Conservation (phyloP, 1,140 invertebrate species). For the Tetragnatha versicolor region DNA sequence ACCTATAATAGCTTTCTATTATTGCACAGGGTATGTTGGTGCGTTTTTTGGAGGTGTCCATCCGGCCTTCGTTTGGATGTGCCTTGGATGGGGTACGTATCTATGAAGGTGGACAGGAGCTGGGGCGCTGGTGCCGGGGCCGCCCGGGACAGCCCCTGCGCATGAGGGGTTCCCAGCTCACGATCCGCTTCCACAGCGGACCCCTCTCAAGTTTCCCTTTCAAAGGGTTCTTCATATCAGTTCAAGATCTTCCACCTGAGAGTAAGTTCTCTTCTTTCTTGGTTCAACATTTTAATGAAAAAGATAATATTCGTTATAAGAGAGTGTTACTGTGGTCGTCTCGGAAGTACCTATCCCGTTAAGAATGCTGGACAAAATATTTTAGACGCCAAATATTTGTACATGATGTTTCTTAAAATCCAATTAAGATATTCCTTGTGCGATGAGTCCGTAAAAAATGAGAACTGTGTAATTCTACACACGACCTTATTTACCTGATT, state of each 20-base stretch:
- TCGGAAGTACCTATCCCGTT: not conserved
- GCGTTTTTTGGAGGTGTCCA: conserved; percentile 6
- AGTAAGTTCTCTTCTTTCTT: not conserved
- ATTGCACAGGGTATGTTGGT: not conserved
- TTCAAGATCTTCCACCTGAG: conserved; percentile 10
- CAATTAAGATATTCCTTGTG: not conserved
- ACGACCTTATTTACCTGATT: too few relatives aligned
- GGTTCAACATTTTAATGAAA: not conserved
- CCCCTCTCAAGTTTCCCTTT: not conserved
- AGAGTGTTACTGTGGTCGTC: not conserved
- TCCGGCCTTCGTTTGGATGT: conserved; percentile 39
- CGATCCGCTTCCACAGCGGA: conserved; percentile 10
- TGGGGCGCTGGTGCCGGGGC: conserved; percentile 22
- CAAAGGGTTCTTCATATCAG: conserved; percentile 8
- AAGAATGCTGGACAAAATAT: not conserved
- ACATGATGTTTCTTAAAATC: not conserved
- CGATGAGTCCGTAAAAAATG: not conserved
- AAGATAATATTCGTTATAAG: not conserved
- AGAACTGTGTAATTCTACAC: too few relatives aligned
- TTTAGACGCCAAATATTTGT: not conserved
- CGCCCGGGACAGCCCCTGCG: not conserved
- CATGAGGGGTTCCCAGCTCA: conserved; percentile 2
- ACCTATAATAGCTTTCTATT: not conserved
- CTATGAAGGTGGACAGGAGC: conserved; percentile 23
- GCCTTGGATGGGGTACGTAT: conserved; percentile 21